These are phyloP conservation scores for Acleris sparsana DNA, from an alignment of 2,888 invertebrate genomes.

Conservation along the genomic window DNA sequence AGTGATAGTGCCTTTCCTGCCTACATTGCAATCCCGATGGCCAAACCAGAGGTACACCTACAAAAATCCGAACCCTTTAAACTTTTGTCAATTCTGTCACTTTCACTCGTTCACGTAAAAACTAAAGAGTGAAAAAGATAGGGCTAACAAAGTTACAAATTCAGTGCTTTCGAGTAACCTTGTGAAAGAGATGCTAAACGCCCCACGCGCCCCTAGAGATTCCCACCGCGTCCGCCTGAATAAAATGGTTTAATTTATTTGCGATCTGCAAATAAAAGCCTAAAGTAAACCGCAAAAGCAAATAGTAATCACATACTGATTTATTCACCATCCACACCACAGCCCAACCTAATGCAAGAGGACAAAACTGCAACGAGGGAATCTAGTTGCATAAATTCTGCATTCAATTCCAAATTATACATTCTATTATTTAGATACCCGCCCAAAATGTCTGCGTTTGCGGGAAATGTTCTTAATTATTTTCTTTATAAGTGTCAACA, in stretches of 20 bases:
- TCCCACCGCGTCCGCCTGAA: conserved; percentile 16
- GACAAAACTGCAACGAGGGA: conserved; percentile 22
- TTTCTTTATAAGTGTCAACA: conserved; percentile 6
- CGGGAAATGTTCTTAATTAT: conserved; percentile 23
- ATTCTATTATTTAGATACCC: conserved; percentile 25
- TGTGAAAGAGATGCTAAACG: conserved; percentile 11
- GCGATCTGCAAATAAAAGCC: conserved; percentile 31
- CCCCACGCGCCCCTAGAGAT: conserved; percentile 13
- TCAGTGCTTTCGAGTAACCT: neutral
- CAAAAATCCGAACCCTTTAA: no score
- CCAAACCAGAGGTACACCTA: neutral
- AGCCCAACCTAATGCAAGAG: conserved; percentile 11
- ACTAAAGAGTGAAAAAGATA: neutral
- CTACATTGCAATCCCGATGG: neutral
- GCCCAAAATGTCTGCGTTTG: conserved; percentile 8
- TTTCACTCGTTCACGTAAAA: no score
- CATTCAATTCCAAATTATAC: conserved; percentile 26
- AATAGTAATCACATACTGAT: conserved; percentile 21
- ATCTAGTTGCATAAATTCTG: conserved; percentile 24
- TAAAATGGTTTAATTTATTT: conserved; percentile 38
- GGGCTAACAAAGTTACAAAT: neutral
- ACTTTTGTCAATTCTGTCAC: no score
- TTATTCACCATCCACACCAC: conserved; percentile 16
- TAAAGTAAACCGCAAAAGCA: conserved; percentile 16
- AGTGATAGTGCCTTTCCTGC: neutral